Evolutionary conservation across 2,113 vertebrate species (phyloP), one percentile per base, ranked within the genome.

Genomic region (Podocnemis expansa): DNA sequence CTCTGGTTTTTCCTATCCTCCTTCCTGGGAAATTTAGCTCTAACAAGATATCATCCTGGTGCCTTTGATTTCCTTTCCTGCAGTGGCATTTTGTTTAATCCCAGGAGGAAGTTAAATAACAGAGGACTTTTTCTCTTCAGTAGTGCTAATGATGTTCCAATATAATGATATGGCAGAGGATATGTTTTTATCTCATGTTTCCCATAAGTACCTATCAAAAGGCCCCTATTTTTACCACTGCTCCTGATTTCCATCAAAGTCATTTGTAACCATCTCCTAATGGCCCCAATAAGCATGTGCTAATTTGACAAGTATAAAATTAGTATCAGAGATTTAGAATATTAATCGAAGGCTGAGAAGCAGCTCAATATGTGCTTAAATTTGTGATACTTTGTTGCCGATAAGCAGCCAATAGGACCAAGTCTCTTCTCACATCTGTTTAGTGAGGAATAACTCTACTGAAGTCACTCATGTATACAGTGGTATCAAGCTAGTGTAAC

Each of bases 171-270:
- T 17, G 51, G 89, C 55, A 85, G 78, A 31, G 76, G 92, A 93
- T 58, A 34, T 92, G 58, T 94, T 94, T 95, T 92, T 94, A 93
- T 85, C 82, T 2, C 84, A 76, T 73, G 25, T 96, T 97, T 97
- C 94, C 91, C 1, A 0, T 88, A 97, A 96, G 73, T 58, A 29
- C 51, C 93, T 34, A 5, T 89, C 9, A 4, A 94, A 85, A 96
- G 80, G 81, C 90, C 86, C 56, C 31, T 94, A 90, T 96, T 96
- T 97, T 96, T 94, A 43, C 89, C 34, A 2, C 95, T 95, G 81
- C 60, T 95, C 87, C 96, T 27, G 27, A 89, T 41, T 88, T 84
- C 73, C 92, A 91, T 93, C 87, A 94, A 75, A 81, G 43, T 76
- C 70, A 70, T 43, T 88, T 80, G 38, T 82, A 89, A 34, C 58